Evolutionary conservation across 2,888 invertebrate genomes (phyloP), one percentile per base, ranked within the genome.

Genomic region (Xestia c-nigrum): DNA sequence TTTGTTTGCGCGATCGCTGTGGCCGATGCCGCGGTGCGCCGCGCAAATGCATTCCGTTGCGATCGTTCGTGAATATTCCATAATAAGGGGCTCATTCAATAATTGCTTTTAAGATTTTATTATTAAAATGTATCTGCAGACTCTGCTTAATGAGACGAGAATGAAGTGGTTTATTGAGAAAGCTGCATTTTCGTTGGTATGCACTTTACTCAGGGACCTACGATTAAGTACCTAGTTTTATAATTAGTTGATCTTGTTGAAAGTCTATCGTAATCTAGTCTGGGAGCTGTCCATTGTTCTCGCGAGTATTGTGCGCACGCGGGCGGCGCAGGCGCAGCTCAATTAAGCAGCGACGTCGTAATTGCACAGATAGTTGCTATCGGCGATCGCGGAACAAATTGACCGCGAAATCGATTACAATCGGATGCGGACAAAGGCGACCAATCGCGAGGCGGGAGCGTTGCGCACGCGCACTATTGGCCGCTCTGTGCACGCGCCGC

Each of bases 321-420:
- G 50, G 57, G 67, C 66, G 59, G 70, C 61, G 74, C 82, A 65
- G 50, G 70, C 75, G 84, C 86, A 81, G 85, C 88, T 90, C 92
- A 92, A 93, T 92, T 92, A 93, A 91, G 90, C 89, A 89, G 87
- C 90, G 81, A 86, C 88, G 84, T 85, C 82, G 91, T 91, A 93
- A 93, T 93, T 90, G 91, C 85, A 81, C 88, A 86, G 91, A 89
- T 89, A 89, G 81, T 78, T 63, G 81, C 87, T 90, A 91, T 92
- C 92, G 88, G 80, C 84, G 90, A 93, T 93, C 91, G 91, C 87
- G 90, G 90, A 93, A 93, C 95, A 93, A 95, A 95, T 94, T 94
- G 92, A 92, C 90, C 93, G 93, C 88, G 91, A 94, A 93, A 93
- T 92, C 90, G 92, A 93, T 93, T 89, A 92, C 81, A 81, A 92